Conservation (phyloP, 2,113 vertebrate species). For the Hemichromis elongatus region DNA sequence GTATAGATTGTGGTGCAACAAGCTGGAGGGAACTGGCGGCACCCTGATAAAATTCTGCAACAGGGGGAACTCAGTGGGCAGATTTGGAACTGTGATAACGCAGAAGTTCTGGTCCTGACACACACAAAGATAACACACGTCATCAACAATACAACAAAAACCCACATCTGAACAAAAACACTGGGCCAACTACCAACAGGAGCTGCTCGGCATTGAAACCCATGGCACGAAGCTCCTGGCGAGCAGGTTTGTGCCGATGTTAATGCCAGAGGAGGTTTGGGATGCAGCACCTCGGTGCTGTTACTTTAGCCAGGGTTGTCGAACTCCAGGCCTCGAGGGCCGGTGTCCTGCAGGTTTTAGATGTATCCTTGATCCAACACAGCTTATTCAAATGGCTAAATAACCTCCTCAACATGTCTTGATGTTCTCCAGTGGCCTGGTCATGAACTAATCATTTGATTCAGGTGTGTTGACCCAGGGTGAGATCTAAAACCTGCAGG, state of each 20-base stretch:
- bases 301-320: no score
- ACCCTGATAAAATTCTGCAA: constrained; percentile 79
- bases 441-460: no score
- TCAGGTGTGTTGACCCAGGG: no score
- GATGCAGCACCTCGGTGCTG: neutral
- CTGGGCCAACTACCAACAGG: neutral
- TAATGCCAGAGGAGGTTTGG: neutral
- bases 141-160: neutral
- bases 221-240: neutral
- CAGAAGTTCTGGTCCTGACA: constrained; percentile 82
- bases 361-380: no score
- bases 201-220: neutral
- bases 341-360: no score
- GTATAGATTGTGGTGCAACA: constrained; percentile 76
- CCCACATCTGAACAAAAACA: neutral
- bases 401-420: no score
- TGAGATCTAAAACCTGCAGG: no score
- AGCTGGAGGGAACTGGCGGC: constrained; percentile 55
- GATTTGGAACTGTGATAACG: constrained; percentile 75
- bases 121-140: neutral
- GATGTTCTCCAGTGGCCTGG: no score
- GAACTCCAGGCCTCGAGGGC: no score
- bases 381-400: no score
- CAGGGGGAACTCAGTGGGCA: constrained; percentile 75
- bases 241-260: neutral